Base-by-base conservation (phyloP, 1,140 invertebrate genomes). In the Forficula auricularia region DNA sequence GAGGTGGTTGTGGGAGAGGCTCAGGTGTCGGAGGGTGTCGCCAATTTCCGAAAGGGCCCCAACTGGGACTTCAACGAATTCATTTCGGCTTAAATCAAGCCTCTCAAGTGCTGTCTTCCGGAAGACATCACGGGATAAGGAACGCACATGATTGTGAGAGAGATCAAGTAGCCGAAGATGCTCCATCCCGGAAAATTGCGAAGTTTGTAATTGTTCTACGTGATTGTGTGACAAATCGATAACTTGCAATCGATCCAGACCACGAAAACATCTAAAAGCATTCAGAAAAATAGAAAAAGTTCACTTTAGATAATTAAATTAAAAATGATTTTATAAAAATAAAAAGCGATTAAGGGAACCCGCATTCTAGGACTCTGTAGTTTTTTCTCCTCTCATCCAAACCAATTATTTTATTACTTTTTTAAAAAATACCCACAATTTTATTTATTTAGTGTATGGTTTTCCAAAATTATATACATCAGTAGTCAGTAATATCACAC, bases 181-280 rank as follows among this genome's bases (percentile, higher is more conserved):
- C 32, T 71, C 69, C 38, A 85, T 61, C 58, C 80, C 79, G n/a
- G 73, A 72, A 61, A 90, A 88, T 55, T 86, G 81, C 54, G 78
- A 75, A n/a, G 74, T 72, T 14, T 82, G 76, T 42, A 91, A 60
- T 51, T 80, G 77, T 27, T 73, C 71, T 15, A 91, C 70, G 6
- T 68, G 59, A 59, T 91, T 91, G 48, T 73, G 69, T 37, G 78
- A 82, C 1, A 91, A 57, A 56, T 91, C 82, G 10, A 91, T 54
- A 40, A 77, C 70, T 57, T 87, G 82, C 7, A 91, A 57, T 31
- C 70, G 72, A 33, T 71, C 65, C 10, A 88, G 53, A 12, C 78
- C 79, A 6, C 22, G 22, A 10, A 27, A 27, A 10, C 22, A 6
- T 13, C 50, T 49, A 10, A 10, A 27, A 27, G 22, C 22, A 6